Evolutionary conservation across 2,888 invertebrate genomes (phyloP).

Genomic region (Antheraea assamensis): DNA sequence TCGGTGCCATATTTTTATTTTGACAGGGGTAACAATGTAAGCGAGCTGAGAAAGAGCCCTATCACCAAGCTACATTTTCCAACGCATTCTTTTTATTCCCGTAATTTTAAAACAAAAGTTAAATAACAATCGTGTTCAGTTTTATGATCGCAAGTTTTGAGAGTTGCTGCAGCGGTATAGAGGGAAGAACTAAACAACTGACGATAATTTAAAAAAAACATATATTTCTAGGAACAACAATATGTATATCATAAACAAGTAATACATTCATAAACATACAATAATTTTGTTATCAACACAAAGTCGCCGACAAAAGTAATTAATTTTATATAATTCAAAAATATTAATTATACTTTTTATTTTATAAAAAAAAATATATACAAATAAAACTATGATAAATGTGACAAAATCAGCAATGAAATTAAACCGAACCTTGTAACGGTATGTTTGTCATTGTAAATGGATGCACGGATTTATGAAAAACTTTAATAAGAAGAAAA

Average conservation of each 20-base stretch:
- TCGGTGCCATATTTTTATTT: not conserved
- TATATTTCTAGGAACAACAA: too few relatives aligned
- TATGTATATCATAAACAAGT: too few relatives aligned
- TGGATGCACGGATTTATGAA: constrained; percentile 28
- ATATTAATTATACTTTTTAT: not conserved
- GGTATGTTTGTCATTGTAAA: constrained; percentile 29
- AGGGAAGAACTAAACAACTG: too few relatives aligned
- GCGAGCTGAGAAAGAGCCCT: not conserved
- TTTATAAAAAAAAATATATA: not conserved
- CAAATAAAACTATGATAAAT: constrained; percentile 19
- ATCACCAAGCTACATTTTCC: not conserved
- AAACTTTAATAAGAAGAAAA: constrained; percentile 30
- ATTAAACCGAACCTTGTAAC: constrained; percentile 27
- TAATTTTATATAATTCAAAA: not conserved
- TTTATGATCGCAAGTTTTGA: too few relatives aligned
- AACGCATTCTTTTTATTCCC: not conserved
- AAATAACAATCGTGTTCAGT: too few relatives aligned
- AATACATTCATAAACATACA: too few relatives aligned
- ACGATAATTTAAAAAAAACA: too few relatives aligned
- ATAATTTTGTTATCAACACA: too few relatives aligned
- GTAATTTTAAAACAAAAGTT: too few relatives aligned
- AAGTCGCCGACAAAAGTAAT: too few relatives aligned
- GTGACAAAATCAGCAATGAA: constrained; percentile 13
- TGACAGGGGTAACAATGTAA: not conserved
- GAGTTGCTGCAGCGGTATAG: too few relatives aligned